A percentile compares a stretch with the other conserved stretches of the same genome.
Evolutionary conservation across 2,797 vertebrate genomes (phyloP).

Genomic region (Cossypha niveicapilla): DNA sequence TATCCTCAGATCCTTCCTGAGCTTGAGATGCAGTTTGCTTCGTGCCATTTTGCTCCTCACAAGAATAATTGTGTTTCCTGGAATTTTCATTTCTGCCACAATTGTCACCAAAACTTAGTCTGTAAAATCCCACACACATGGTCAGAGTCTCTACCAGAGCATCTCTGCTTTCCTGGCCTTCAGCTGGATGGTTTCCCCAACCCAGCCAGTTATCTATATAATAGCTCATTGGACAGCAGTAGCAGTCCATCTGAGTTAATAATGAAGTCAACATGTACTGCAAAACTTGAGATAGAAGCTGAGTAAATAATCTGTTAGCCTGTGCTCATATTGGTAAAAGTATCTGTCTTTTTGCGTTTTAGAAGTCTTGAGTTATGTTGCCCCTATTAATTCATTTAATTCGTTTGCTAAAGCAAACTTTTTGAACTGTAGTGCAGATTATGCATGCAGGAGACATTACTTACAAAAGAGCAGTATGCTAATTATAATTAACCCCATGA

Average conservation of each 20-base stretch:
- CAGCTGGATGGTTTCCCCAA: not conserved
- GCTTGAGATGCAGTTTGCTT: not conserved
- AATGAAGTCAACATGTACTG: not conserved
- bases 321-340: not conserved
- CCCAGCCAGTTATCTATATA: not conserved
- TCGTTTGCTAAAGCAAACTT: slow-evolving; percentile 19
- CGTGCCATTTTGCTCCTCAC: not conserved
- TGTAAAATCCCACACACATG: not conserved
- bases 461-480: slow-evolving; percentile 27
- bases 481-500: slow-evolving; percentile 59
- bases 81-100: not conserved
- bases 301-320: not conserved
- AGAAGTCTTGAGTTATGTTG: not conserved
- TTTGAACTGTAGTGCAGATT: not conserved
- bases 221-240: not conserved
- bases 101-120: not conserved
- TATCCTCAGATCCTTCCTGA: not conserved
- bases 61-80: not conserved
- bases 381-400: not conserved
- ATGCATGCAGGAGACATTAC: slow-evolving; percentile 33
- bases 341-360: not conserved
- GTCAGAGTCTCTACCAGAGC: not conserved
- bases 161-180: not conserved
- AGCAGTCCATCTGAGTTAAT: not conserved
- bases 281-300: not conserved